Evolutionary conservation across 2,888 invertebrate genomes (phyloP).

Genomic region (Carterocephalus palaemon): DNA sequence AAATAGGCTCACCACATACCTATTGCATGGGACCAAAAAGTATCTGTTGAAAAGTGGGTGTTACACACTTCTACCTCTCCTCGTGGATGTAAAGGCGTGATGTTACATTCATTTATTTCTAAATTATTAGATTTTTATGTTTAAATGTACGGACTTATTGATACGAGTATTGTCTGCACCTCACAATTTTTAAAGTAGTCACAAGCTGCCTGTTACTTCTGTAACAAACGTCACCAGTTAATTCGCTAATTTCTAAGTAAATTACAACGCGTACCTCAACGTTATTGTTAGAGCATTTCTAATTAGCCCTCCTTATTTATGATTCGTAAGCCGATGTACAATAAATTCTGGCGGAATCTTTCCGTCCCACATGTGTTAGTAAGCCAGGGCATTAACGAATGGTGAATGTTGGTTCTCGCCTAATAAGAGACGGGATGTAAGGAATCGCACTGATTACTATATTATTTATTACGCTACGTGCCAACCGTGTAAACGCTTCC

Average conservation of each 20-base stretch:
- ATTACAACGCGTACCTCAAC: conserved; percentile 48
- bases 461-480: conserved; percentile 79
- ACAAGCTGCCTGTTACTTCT: too few relatives aligned
- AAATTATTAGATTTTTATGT: too few relatives aligned
- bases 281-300: conserved; percentile 56
- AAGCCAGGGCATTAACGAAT: conserved; percentile 74
- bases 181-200: too few relatives aligned
- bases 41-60: too few relatives aligned
- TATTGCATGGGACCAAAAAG: too few relatives aligned
- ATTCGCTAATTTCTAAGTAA: conserved; percentile 27
- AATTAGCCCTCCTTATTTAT: conserved; percentile 77
- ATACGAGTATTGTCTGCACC: too few relatives aligned
- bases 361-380: conserved; percentile 76
- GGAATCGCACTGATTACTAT: conserved; percentile 78
- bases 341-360: conserved; percentile 75
- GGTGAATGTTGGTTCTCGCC: conserved; percentile 76
- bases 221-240: too few relatives aligned
- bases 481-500: conserved; percentile 76
- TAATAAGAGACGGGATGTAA: conserved; percentile 77
- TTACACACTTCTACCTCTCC: too few relatives aligned
- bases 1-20: too few relatives aligned
- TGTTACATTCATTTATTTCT: too few relatives aligned
- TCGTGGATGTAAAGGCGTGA: too few relatives aligned
- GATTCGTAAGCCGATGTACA: conserved; percentile 77
- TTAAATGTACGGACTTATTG: too few relatives aligned